phyloP scores from a whole-genome alignment of 2,797 vertebrate species.

The Antrozous pallidus region DNA sequence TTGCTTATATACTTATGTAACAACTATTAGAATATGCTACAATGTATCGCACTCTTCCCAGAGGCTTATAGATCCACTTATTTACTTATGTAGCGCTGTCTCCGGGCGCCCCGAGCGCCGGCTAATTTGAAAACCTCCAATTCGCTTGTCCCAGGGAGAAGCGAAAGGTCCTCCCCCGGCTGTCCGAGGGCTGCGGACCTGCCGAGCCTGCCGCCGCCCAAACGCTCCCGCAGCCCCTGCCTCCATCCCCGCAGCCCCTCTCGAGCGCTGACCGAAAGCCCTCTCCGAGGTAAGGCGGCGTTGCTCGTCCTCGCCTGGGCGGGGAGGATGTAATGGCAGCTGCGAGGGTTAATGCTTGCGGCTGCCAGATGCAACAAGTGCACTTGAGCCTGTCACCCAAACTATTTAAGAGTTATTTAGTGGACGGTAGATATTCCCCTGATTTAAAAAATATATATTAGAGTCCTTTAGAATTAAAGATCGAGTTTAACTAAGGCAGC shows the following conservation, averaged over 20 bases:
- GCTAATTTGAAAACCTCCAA: background rate
- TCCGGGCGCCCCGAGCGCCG: background rate
- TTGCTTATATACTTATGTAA: no score
- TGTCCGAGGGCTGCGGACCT: background rate
- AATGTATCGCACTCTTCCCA: no score
- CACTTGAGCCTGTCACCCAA: conserved; percentile 53
- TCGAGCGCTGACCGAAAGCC: background rate
- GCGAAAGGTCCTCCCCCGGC: background rate
- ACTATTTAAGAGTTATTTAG: background rate
- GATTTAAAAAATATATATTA: background rate
- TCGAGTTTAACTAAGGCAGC: background rate
- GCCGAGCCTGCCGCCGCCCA: background rate
- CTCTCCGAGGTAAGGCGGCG: background rate
- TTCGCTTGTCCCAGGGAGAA: background rate
- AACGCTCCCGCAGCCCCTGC: background rate
- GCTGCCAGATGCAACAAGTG: conserved; percentile 63
- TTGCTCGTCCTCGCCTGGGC: background rate
- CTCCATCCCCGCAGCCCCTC: no score
- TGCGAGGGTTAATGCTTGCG: background rate
- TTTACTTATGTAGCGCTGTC: background rate
- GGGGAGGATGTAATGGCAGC: background rate
- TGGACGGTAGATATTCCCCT: background rate
- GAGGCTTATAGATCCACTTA: no score
- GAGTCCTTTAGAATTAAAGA: background rate
- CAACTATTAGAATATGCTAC: no score